A percentile compares a stretch with the other conserved stretches of the same genome.
Conservation (phyloP, 2,888 invertebrate species). For the Drosophila demipolita region DNA sequence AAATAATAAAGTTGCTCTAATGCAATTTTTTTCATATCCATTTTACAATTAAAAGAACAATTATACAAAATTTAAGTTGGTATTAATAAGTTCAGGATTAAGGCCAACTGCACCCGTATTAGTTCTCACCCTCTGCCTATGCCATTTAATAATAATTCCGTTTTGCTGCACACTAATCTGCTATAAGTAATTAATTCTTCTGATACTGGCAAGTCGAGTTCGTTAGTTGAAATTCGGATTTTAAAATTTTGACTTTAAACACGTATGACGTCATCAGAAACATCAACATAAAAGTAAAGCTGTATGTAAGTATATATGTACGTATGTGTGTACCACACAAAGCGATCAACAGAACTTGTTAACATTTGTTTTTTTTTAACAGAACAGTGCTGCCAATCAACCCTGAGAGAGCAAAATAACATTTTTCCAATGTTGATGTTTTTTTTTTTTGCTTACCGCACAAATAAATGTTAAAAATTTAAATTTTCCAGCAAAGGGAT, state of each 20-base stretch:
- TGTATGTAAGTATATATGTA: background rate
- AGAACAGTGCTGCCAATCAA: conserved; percentile 11
- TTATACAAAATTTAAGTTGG: background rate
- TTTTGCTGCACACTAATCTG: background rate
- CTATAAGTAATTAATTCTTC: background rate
- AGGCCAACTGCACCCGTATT: background rate
- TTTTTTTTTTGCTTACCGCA: conserved; percentile 87
- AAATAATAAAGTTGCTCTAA: background rate
- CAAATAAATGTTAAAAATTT: conserved; percentile 93
- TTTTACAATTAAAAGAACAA: background rate
- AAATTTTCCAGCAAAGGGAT: conserved; percentile 90
- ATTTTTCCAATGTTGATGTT: conserved; percentile 25
- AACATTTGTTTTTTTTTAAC: background rate
- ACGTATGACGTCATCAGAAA: background rate
- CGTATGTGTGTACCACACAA: background rate
- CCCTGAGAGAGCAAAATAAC: background rate
- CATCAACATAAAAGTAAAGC: background rate
- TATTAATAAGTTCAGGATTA: background rate
- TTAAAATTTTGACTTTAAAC: background rate
- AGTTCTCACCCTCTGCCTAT: background rate
- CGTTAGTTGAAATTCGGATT: background rate
- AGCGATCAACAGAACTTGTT: background rate
- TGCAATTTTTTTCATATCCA: background rate
- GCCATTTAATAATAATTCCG: background rate
- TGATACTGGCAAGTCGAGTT: background rate